These are phyloP conservation scores for Atractosteus spatula DNA, from an alignment of 2,113 vertebrate genomes.

Conservation along the genomic window DNA sequence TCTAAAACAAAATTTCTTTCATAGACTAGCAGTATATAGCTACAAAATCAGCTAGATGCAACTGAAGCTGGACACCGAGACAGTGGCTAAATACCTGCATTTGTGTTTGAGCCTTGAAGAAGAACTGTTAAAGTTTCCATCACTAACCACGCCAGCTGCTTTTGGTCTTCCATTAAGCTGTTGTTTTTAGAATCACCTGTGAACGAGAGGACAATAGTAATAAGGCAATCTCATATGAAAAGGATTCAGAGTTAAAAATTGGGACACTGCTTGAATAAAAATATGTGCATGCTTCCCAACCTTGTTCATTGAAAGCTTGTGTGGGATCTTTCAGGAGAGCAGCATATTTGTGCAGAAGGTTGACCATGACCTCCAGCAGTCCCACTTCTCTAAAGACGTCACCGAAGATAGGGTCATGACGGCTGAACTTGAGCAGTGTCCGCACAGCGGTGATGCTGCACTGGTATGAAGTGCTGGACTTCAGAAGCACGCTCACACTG, in stretches of 20 bases:
- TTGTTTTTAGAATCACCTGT: slow-evolving; percentile 83
- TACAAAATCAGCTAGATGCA: no score
- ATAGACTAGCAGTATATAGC: no score
- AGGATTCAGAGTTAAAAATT: neutral
- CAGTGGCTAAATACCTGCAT: slow-evolving; percentile 73
- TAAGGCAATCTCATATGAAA: no score
- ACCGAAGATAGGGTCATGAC: slow-evolving; percentile 91
- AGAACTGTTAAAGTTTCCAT: slow-evolving; percentile 95
- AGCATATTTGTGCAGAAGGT: slow-evolving; percentile 96
- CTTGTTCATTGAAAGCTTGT: slow-evolving; percentile 78
- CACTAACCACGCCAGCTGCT: slow-evolving; percentile 89
- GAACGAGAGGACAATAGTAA: neutral
- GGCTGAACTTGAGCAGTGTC: slow-evolving; percentile 85
- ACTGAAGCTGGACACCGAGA: neutral
- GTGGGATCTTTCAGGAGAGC: slow-evolving; percentile 93
- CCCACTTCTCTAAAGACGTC: slow-evolving; percentile 97
- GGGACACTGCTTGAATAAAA: neutral
- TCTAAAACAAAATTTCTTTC: no score
- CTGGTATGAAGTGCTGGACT: slow-evolving; percentile 83
- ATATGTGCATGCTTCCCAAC: slow-evolving; percentile 51
- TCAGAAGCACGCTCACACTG: slow-evolving; percentile 93
- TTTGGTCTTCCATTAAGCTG: slow-evolving; percentile 87
- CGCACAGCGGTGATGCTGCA: slow-evolving; percentile 88
- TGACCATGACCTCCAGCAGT: slow-evolving; percentile 94
- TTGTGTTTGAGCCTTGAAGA: slow-evolving; percentile 93